Evolutionary conservation across 2,888 invertebrate genomes (phyloP), one percentile per base, ranked within the genome.

Genomic region (Euzophera pinguis): DNA sequence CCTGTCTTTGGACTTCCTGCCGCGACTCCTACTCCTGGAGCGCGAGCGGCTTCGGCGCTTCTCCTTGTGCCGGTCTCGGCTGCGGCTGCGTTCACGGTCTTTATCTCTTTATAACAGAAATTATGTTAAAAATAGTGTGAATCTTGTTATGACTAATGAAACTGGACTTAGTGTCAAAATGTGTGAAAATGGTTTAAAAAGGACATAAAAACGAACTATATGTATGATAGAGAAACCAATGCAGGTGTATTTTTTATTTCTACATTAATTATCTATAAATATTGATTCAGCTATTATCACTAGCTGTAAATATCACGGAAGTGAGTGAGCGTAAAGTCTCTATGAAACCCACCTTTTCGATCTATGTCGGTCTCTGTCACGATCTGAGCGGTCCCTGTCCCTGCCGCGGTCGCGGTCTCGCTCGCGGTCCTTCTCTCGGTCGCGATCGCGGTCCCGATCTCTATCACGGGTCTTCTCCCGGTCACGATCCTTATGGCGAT

Each of bases 1-100:
- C 90, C 90, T 85, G 58, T 91, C 90, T 63, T 91, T 91, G 35
- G 90, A 89, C 59, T 90, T 90, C 22, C 88, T 73, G 29, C 81
- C 87, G 1, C 85, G 66, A 63, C 85, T 67, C 65, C 86, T 60
- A 57, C 83, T 74, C 57, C 89, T 60, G 52, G 78, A 81, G n/a
- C 85, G 74, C 60, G 78, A 75, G 64, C 89, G 60, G 75, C 56
- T 84, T 64, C 67, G 74, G 60, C 73, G 83, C 77, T 53, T 74
- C 34, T 75, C 73, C 59, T 82, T 81, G 52, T 81, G 78, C 12
- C 78, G 68, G 16, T 75, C 81, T 3, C 84, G 64, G 63, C 85
- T 68, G 61, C 89, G 63, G 71, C 78, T 78, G 69, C 91, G 67
- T 67, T 82, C 80, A 54, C 81, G 78, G 38, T 83, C 83, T 56